Evolutionary conservation across 2,888 invertebrate genomes (phyloP).

Genomic region (Caenorhabditis angaria): DNA sequence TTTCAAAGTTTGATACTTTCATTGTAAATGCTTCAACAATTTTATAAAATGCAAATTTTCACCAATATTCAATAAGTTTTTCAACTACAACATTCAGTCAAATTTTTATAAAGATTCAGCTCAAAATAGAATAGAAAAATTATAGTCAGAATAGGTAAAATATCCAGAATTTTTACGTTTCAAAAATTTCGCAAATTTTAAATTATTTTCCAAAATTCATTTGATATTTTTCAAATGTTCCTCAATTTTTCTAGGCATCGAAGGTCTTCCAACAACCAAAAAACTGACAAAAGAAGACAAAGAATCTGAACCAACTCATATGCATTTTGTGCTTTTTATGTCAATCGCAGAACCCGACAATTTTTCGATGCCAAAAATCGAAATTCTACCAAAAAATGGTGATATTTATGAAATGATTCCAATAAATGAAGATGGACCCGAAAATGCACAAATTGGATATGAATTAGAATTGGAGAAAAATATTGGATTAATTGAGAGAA

Average conservation of each 20-base stretch:
- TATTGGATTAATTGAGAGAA: constrained; percentile 19
- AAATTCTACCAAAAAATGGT: background rate
- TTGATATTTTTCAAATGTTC: background rate
- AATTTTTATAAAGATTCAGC: too few relatives aligned
- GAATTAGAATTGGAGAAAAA: background rate
- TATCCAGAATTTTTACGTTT: background rate
- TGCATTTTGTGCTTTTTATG: constrained; percentile 8
- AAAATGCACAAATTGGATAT: constrained; percentile 11
- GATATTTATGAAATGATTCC: constrained; percentile 10
- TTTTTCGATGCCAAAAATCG: background rate
- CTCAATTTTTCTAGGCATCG: constrained; percentile 31
- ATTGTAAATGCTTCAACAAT: too few relatives aligned
- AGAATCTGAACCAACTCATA: background rate
- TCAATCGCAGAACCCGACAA: background rate
- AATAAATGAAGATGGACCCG: background rate
- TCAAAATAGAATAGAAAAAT: too few relatives aligned
- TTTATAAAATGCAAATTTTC: too few relatives aligned
- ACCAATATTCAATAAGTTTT: too few relatives aligned
- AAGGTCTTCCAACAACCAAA: constrained; percentile 55
- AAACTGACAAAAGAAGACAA: background rate
- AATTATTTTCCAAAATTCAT: background rate
- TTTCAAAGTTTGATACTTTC: too few relatives aligned
- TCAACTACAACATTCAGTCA: too few relatives aligned
- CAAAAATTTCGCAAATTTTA: constrained; percentile 13
- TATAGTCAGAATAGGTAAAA: too few relatives aligned